phyloP scores from a whole-genome alignment of 2,797 vertebrate species.

The Nasua narica region DNA sequence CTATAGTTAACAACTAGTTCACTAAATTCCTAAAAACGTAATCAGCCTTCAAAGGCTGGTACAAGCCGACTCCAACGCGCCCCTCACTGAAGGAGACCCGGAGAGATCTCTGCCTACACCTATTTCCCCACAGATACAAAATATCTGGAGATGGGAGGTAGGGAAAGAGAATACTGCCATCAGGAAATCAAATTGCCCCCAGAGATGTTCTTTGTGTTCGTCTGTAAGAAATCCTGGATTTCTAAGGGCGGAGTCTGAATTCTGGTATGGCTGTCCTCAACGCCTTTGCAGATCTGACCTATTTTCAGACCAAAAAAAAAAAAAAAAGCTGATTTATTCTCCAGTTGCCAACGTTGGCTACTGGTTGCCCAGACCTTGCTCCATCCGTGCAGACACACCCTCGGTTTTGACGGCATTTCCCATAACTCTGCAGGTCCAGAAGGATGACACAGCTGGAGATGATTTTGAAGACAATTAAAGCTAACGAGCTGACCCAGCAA shows the following conservation, averaged over 20 bases:
- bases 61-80: not conserved
- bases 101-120: not conserved
- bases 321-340: slow-evolving; percentile 24
- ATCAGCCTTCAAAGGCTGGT: not conserved
- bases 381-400: not conserved
- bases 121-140: not conserved
- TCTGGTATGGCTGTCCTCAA: not conserved
- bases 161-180: too few relatives aligned
- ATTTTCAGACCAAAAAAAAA: slow-evolving; percentile 37
- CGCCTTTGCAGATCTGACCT: slow-evolving; percentile 40
- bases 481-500: slow-evolving; percentile 74
- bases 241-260: not conserved
- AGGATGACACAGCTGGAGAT: slow-evolving; percentile 71
- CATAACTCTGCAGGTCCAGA: slow-evolving; percentile 28
- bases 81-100: not conserved
- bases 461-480: slow-evolving; percentile 72
- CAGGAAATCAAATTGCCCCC: not conserved
- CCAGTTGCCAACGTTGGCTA: slow-evolving; percentile 39
- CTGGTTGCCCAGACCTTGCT: not conserved
- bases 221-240: not conserved
- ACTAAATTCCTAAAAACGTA: not conserved
- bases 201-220: not conserved
- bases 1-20: not conserved
- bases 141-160: not conserved
- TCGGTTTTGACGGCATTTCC: slow-evolving; percentile 48